phyloP scores from a whole-genome alignment of 2,113 vertebrate genomes.

The Phainopepla nitens region DNA sequence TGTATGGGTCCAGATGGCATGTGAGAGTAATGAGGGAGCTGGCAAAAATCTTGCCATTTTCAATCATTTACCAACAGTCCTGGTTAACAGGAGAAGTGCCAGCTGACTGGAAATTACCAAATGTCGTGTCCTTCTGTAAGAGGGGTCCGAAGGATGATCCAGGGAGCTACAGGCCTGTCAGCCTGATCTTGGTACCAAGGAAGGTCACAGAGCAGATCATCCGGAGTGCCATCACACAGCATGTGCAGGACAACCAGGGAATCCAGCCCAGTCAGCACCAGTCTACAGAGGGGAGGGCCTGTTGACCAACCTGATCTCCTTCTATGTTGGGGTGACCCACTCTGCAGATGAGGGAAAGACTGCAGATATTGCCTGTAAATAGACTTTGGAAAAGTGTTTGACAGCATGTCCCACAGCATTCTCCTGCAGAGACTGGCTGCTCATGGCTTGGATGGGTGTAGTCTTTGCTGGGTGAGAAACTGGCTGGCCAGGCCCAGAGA shows the following conservation, averaged over 20 bases:
- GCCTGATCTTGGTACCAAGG: background rate
- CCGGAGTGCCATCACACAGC: background rate
- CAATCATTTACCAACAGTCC: background rate
- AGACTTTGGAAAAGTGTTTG: background rate
- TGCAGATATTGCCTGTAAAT: background rate
- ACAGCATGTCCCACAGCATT: background rate
- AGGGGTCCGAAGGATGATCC: fast-evolving
- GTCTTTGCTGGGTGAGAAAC: background rate
- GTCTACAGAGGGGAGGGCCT: background rate
- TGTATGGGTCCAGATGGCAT: background rate
- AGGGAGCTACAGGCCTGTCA: background rate
- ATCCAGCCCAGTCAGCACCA: background rate
- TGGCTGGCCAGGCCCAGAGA: background rate
- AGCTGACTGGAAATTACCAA: background rate
- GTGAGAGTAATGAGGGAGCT: background rate
- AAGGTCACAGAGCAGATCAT: background rate
- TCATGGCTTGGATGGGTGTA: background rate
- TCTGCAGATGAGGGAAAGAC: background rate
- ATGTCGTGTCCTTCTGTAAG: background rate
- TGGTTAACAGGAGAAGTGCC: background rate
- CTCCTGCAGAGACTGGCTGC: background rate
- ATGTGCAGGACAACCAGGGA: background rate
- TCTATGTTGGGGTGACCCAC: background rate
- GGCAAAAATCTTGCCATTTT: background rate
- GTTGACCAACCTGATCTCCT: background rate